Base-by-base conservation (phyloP, 1,140 invertebrate genomes). In the Drosophila santomea region DNA sequence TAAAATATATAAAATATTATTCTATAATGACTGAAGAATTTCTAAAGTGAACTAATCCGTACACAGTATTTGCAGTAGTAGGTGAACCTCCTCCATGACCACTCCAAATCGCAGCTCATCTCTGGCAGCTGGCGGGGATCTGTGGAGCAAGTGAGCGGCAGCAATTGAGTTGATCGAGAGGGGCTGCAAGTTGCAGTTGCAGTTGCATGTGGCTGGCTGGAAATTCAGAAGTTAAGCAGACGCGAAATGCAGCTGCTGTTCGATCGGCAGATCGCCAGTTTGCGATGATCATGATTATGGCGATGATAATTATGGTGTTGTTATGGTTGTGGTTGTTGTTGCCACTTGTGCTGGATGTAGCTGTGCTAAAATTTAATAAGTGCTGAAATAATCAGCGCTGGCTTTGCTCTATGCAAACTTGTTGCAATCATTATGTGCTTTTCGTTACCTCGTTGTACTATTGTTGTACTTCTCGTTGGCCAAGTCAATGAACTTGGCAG, bases 351-450 rank as follows among this genome's bases (percentile, higher is more conserved):
- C 35, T 67, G 15, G 51, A 32, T 32, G 32, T 25, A 35, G 43
- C 38, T 71, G 83, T 86, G 83, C 84, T 83, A 74, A 79, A 88
- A 88, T 88, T 88, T 88, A 88, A 88, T 89, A 88, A 88, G 83
- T 88, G 83, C 79, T 88, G 66, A 88, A 88, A 86, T 83, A 88
- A 88, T 83, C 83, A 88, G 78, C 79, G 58, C 63, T 64, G n/a
- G 62, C 20, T 20, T 20, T 20, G 20, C 71, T 69, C 62, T 88
- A 88, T 88, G 82, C 79, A 86, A 85, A 77, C 81, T 74, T 68
- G 78, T 88, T 88, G 81, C 81, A 68, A 80, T 68, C 64, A 68
- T 68, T 66, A 66, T 75, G 45, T 68, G 82, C 61, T 80, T 85
- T 75, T 73, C 47, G 77, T 25, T 25, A 25, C 4, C 4, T 55